A percentile compares a stretch with the other conserved stretches of the same genome.
Conservation (phyloP, 2,113 vertebrate genomes). For the Sclerurus mexicanus region DNA sequence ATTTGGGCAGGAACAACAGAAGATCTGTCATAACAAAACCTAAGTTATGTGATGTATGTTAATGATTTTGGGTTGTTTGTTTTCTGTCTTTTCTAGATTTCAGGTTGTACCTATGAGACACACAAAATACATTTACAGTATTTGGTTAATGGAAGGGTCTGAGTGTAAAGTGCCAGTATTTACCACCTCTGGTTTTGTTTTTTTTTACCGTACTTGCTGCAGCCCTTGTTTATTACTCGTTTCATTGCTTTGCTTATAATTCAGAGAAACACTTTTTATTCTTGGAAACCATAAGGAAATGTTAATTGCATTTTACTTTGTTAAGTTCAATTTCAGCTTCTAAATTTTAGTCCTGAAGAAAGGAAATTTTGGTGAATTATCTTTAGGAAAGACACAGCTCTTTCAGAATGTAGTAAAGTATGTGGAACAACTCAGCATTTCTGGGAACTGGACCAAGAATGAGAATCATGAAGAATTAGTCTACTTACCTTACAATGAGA, state of each 20-base stretch:
- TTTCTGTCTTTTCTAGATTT: background rate
- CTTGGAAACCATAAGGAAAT: background rate
- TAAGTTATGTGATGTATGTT: background rate
- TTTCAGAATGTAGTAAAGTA: background rate
- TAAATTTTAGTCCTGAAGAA: background rate
- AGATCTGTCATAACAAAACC: background rate
- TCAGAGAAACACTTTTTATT: background rate
- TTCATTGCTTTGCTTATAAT: background rate
- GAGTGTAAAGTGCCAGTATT: background rate
- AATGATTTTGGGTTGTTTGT: background rate
- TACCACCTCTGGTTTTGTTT: background rate
- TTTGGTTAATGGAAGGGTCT: background rate
- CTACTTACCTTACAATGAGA: background rate
- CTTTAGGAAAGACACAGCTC: background rate
- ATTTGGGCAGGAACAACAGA: background rate
- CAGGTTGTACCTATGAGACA: background rate
- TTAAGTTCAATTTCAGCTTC: background rate
- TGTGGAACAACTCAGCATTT: background rate
- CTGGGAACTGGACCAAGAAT: background rate
- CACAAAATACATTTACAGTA: background rate
- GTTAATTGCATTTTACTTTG: background rate
- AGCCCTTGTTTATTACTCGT: background rate
- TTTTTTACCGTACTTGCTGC: rapidly evolving
- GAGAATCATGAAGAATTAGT: background rate
- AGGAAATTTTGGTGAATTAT: background rate